Percentiles rank a stretch among this genome's conserved stretches.
These are phyloP conservation scores for Anniella stebbinsi DNA, from an alignment of 2,797 vertebrate species.

Conservation along the genomic window DNA sequence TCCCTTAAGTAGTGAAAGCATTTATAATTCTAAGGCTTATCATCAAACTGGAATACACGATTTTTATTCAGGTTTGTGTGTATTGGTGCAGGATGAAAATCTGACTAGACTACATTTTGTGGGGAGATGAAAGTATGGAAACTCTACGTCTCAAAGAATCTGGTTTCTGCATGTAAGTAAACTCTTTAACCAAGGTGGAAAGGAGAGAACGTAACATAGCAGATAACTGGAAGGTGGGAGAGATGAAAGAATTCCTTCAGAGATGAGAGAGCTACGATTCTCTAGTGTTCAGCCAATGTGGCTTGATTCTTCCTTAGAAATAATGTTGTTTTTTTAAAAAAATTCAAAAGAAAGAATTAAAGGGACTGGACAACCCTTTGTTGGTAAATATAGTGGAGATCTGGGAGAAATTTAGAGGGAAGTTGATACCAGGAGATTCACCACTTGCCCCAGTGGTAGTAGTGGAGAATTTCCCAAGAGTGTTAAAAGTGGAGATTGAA, in stretches of 20 bases:
- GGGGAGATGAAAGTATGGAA: background rate
- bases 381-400: no score
- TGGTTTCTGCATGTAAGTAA: background rate
- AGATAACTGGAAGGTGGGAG: background rate
- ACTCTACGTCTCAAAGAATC: background rate
- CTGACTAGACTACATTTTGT: background rate
- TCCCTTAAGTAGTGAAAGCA: background rate
- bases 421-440: no score
- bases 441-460: no score
- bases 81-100: background rate
- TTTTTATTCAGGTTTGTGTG: background rate
- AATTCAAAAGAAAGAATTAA: no score
- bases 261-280: background rate
- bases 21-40: background rate
- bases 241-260: background rate
- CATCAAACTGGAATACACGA: background rate
- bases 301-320: background rate
- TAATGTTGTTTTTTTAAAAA: no score
- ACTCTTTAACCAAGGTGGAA: background rate
- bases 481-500: no score
- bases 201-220: background rate
- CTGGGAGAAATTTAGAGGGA: no score
- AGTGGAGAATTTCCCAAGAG: no score
- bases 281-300: background rate
- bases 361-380: no score